phyloP scores from a whole-genome alignment of 2,113 vertebrate genomes.

The Alligator sinensis region DNA sequence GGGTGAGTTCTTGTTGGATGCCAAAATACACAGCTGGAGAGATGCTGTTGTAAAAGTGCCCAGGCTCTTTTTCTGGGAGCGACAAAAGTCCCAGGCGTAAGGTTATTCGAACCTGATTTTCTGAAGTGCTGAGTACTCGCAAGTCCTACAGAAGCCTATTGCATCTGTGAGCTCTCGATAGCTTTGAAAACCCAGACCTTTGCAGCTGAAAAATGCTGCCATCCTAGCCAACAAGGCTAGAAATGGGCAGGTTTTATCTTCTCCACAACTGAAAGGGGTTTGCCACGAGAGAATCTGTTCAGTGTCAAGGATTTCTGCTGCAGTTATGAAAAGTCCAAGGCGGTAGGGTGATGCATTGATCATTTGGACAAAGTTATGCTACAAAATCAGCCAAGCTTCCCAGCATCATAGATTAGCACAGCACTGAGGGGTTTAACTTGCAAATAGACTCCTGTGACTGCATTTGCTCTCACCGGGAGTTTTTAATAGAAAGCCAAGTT shows the following conservation, averaged over 20 bases:
- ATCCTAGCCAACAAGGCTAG: neutral
- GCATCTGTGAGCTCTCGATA: neutral
- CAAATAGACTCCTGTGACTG: neutral
- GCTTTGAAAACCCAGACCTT: neutral
- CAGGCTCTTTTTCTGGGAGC: too few species aligned
- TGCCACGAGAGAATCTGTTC: neutral
- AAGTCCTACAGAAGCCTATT: neutral
- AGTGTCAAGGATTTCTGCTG: neutral
- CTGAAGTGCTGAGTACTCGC: too few species aligned
- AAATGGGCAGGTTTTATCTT: rapidly evolving
- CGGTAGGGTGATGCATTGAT: neutral
- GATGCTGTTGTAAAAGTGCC: too few species aligned
- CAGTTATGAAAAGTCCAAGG: neutral
- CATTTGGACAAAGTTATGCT: neutral
- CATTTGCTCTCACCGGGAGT: neutral
- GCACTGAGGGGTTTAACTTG: neutral
- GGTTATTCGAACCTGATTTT: too few species aligned
- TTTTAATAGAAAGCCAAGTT: neutral
- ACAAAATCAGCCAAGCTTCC: neutral
- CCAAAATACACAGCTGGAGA: too few species aligned
- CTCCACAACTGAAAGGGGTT: neutral
- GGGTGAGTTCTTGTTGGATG: too few species aligned
- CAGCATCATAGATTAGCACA: neutral
- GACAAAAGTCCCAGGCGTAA: too few species aligned
- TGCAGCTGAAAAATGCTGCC: neutral